phyloP scores from a whole-genome alignment of 2,888 invertebrate genomes.

The Oxycera nigricornis region DNA sequence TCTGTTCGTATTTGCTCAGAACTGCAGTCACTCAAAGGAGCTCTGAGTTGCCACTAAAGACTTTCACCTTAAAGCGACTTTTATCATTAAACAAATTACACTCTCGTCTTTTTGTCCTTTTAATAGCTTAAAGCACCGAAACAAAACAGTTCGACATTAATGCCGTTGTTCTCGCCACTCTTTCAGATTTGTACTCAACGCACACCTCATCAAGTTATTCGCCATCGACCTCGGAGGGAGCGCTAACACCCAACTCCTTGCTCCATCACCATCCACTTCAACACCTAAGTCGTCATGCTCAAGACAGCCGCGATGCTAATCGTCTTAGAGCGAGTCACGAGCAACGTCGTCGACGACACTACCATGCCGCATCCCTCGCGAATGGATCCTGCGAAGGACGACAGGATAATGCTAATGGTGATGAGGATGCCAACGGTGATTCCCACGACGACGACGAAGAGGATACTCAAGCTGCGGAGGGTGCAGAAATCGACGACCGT shows the following conservation, averaged over 20 bases:
- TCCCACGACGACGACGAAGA: constrained; percentile 31
- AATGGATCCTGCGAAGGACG: constrained; percentile 43
- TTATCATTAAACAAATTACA: too few species aligned
- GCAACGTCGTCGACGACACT: constrained; percentile 48
- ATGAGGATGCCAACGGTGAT: constrained; percentile 32
- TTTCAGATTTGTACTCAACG: constrained; percentile 62
- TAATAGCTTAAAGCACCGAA: too few species aligned
- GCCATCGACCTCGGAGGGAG: constrained; percentile 62
- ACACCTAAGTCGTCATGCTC: constrained; percentile 50
- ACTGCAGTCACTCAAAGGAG: too few species aligned
- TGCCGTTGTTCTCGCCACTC: constrained; percentile 43
- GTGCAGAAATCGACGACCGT: not conserved
- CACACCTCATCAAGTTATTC: constrained; percentile 63
- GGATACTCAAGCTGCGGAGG: constrained; percentile 46
- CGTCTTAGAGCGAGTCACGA: constrained; percentile 49
- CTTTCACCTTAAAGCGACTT: too few species aligned
- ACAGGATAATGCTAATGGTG: constrained; percentile 42
- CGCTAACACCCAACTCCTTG: constrained; percentile 60
- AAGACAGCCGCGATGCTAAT: constrained; percentile 47
- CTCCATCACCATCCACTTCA: constrained; percentile 50
- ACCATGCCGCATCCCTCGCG: constrained; percentile 31
- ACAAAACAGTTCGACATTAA: not conserved
- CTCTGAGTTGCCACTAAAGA: too few species aligned
- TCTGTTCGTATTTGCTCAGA: too few species aligned
- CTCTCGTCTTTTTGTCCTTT: too few species aligned